phyloP scores from a whole-genome alignment of 2,797 vertebrate genomes.

The Loris lydekkerianus region DNA sequence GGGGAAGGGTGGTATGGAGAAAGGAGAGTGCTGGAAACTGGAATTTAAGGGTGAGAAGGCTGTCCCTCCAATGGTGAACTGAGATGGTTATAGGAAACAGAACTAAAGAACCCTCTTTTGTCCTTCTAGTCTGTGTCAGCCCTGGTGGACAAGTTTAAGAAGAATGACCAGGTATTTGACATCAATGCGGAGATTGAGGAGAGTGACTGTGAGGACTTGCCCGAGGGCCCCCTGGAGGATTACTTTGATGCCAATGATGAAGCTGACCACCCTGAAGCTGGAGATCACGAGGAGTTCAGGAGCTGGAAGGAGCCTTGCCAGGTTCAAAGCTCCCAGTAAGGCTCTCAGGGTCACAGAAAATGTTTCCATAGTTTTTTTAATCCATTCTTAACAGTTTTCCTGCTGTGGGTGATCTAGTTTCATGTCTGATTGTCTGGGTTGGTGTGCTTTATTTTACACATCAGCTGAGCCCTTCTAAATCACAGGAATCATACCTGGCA shows the following conservation, averaged over 20 bases:
- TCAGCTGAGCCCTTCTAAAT: background rate
- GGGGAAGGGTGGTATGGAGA: background rate
- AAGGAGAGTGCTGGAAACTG: background rate
- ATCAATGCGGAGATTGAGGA: constrained; percentile 90
- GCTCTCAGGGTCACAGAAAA: background rate
- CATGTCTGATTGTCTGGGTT: background rate
- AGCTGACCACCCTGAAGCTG: constrained; percentile 80
- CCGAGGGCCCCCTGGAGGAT: constrained; percentile 81
- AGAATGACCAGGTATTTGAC: constrained; percentile 94
- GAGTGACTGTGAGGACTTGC: constrained; percentile 85
- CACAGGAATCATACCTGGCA: background rate
- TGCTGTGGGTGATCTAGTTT: background rate
- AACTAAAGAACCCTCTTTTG: background rate
- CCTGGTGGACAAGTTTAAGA: constrained; percentile 94
- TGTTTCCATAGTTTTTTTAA: background rate
- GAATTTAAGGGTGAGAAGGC: background rate
- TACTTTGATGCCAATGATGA: constrained; percentile 90
- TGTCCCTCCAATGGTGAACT: background rate
- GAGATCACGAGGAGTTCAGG: constrained; percentile 59
- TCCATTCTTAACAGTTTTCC: background rate
- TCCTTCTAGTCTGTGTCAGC: constrained; percentile 92
- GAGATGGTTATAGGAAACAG: too few relatives aligned
- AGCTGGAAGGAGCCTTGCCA: constrained; percentile 73
- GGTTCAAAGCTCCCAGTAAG: constrained; percentile 70
- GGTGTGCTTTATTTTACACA: background rate